A percentile compares a stretch with the other conserved stretches of the same genome.
phyloP scores from a whole-genome alignment of 2,888 invertebrate species.

The Drosophila meridionalis region DNA sequence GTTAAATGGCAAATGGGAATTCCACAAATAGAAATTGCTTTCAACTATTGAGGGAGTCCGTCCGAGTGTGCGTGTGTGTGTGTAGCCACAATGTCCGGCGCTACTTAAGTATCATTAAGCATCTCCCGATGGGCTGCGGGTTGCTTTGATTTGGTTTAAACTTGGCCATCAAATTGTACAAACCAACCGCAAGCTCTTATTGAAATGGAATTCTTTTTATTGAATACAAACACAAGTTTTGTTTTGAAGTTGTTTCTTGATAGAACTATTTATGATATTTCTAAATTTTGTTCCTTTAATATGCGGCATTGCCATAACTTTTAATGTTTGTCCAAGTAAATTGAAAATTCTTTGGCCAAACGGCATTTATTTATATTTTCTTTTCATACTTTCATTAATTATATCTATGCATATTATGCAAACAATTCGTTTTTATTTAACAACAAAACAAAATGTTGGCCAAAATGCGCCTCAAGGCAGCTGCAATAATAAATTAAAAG shows the following conservation, averaged over 20 bases:
- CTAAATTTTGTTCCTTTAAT: background rate
- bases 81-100: conserved; percentile 29
- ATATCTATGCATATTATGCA: conserved; percentile 29
- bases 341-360: conserved; percentile 39
- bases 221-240: conserved; percentile 1
- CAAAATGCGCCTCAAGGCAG: conserved; percentile 67
- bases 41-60: conserved; percentile 9
- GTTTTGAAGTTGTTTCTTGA: conserved; percentile 12
- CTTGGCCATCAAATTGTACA: conserved; percentile 24
- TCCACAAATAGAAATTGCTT: conserved; percentile 29
- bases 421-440: conserved; percentile 27
- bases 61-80: background rate
- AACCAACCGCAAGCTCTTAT: conserved; percentile 16
- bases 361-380: conserved; percentile 31
- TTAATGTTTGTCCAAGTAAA: conserved; percentile 45
- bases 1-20: conserved; percentile 42
- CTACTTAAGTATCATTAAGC: conserved; percentile 10
- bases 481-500: conserved; percentile 67
- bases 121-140: conserved; percentile 29
- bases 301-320: conserved; percentile 20
- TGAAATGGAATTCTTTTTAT: conserved; percentile 16
- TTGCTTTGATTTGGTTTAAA: conserved; percentile 49
- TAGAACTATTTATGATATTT: background rate
- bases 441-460: conserved; percentile 37
- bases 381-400: conserved; percentile 36